phyloP scores from a whole-genome alignment of 2,888 invertebrate genomes.

The Leptinotarsa rubiginosa region DNA sequence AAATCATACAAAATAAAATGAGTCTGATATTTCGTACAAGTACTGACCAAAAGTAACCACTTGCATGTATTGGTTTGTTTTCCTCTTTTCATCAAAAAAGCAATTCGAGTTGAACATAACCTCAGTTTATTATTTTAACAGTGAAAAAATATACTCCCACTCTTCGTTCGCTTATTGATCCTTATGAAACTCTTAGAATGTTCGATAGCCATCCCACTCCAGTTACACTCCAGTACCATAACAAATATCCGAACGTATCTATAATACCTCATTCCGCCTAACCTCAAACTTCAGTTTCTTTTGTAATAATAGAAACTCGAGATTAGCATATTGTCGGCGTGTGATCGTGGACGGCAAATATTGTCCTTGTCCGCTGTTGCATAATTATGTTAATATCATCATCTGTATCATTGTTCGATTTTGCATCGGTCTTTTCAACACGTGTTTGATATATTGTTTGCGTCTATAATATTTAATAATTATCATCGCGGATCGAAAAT shows the following conservation, averaged over 20 bases:
- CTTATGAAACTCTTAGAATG: no score
- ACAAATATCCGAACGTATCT: neutral
- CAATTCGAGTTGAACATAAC: no score
- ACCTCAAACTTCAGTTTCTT: slow-evolving; percentile 5
- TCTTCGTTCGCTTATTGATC: no score
- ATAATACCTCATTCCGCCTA: neutral
- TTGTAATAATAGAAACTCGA: slow-evolving; percentile 3
- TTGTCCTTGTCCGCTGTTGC: neutral
- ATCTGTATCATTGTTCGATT: slow-evolving; percentile 14
- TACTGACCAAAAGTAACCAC: no score
- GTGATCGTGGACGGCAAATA: neutral
- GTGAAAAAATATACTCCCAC: no score
- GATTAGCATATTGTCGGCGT: neutral
- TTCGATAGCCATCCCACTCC: neutral
- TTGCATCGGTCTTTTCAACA: slow-evolving; percentile 6
- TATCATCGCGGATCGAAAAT: neutral
- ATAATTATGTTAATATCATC: slow-evolving; percentile 2
- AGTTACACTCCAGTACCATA: neutral
- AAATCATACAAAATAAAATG: no score
- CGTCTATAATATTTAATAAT: neutral
- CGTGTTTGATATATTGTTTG: neutral
- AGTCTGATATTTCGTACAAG: no score
- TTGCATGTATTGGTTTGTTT: no score
- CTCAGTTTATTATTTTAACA: no score
- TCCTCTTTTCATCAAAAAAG: no score